Evolutionary conservation across 2,797 vertebrate species (phyloP), one percentile per base, ranked within the genome.

Genomic region (Discoglossus pictus): DNA sequence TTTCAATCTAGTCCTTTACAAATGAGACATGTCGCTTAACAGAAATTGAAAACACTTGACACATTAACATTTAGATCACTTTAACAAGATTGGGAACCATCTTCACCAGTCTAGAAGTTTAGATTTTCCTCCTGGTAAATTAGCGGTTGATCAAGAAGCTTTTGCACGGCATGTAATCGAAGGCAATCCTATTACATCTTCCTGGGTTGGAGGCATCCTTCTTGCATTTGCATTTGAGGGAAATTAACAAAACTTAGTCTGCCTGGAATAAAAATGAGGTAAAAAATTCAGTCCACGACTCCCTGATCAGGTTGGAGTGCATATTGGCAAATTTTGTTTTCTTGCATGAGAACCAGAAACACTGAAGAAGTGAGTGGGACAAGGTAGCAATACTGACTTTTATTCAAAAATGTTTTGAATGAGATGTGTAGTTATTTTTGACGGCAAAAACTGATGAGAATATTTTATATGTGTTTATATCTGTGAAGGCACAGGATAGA

Each of bases 21-120:
- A 27, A 52, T 21, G 13, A 38, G 46, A 55, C 24, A 35, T 15
- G 40, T 10, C 17, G 7, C 1, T 46, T 18, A 67, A 1, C 0
- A 68, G 2, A 35, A 50, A 2, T 1, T 4, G 5, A 48, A 12
- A 47, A 68, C 55, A 68, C 65, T 68, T 48, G 59, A 61, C 48
- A 62, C 51, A 62, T 69, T 69, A 62, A 62, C 66, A 61, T 69
- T 62, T 69, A 69, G 50, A 69, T 62, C 66, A 69, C 58, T 69
- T 62, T 54, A 61, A 60, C 39, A 61, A 62, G 66, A 69, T 13
- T n/a, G 39, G 44, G 50, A 61, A 35, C 36, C n/a, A 1, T 46
- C 16, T 34, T n/a, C 15, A 23, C 11, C 13, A 36, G 40, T 9
- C 8, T 13, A 46, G 51, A 24, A 53, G 62, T 39, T 36, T 36